Percentiles rank a stretch among this genome's conserved stretches.
Evolutionary conservation across 1,140 invertebrate genomes (phyloP).

Genomic region (Eumaeus atala): DNA sequence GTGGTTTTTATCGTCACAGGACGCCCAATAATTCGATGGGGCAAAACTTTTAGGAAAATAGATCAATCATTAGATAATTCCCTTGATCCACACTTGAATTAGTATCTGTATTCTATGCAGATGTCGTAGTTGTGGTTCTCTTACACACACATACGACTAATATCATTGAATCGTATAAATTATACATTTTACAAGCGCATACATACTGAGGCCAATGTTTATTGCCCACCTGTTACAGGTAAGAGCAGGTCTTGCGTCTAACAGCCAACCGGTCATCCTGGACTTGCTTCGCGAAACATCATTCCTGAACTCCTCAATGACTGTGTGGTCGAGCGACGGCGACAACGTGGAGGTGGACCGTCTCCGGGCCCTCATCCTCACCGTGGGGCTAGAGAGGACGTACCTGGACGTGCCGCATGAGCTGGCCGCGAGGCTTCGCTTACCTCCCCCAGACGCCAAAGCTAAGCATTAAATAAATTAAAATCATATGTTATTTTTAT

Average conservation of each 20-base stretch:
- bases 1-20: too few relatives aligned
- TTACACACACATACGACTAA: too few relatives aligned
- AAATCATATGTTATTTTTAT: conserved; percentile 10
- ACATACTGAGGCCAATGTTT: too few relatives aligned
- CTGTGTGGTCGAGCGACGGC: conserved; percentile 80
- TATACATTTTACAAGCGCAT: too few relatives aligned
- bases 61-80: too few relatives aligned
- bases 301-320: conserved; percentile 76
- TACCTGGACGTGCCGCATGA: conserved; percentile 82
- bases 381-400: conserved; percentile 77
- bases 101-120: too few relatives aligned
- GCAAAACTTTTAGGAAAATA: too few relatives aligned
- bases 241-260: conserved; percentile 81
- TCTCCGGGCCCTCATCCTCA: conserved; percentile 76
- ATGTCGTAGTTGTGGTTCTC: too few relatives aligned
- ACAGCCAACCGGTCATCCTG: conserved; percentile 75
- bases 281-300: conserved; percentile 69
- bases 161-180: too few relatives aligned
- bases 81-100: too few relatives aligned
- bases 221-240: conserved; percentile 75
- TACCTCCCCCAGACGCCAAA: conserved; percentile 46
- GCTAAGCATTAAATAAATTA: conserved; percentile 44
- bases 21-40: too few relatives aligned
- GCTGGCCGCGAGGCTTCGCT: conserved; percentile 71
- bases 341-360: conserved; percentile 78